Percentiles rank a stretch among this genome's conserved stretches.
phyloP scores from a whole-genome alignment of 2,888 invertebrate species.

The Mayetiola destructor region DNA sequence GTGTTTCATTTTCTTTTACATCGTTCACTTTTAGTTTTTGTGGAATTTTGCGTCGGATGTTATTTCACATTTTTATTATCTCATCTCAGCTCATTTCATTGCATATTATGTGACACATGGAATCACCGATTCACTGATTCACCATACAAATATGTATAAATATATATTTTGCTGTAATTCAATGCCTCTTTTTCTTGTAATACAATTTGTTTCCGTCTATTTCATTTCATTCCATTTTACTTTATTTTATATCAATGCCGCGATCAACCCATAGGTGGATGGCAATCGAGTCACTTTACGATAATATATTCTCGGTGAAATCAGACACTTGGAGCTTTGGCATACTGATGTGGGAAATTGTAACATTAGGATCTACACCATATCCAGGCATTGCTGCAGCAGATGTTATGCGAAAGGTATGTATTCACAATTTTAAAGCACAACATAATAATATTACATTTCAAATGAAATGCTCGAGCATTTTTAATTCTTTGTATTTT shows the following conservation, averaged over 20 bases:
- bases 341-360: slow-evolving; percentile 89
- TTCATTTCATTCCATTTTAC: background rate
- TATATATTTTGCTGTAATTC: background rate
- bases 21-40: too few species aligned
- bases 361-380: slow-evolving; percentile 86
- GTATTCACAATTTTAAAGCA: too few species aligned
- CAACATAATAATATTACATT: too few species aligned
- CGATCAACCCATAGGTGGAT: slow-evolving; percentile 63
- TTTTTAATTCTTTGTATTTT: too few species aligned
- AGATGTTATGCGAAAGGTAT: slow-evolving; percentile 78
- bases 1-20: background rate
- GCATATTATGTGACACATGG: background rate
- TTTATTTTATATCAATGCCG: background rate
- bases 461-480: too few species aligned
- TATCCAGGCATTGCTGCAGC: slow-evolving; percentile 86
- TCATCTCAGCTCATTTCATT: slow-evolving; percentile 8
- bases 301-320: slow-evolving; percentile 85
- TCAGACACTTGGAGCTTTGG: slow-evolving; percentile 96
- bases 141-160: background rate
- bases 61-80: slow-evolving; percentile 5
- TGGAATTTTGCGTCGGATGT: too few species aligned
- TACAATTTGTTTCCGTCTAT: background rate
- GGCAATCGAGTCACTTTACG: slow-evolving; percentile 89
- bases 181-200: background rate
- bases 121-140: too few species aligned